Evolutionary conservation across 2,113 vertebrate species (phyloP).

Genomic region (Anolis sagrei): DNA sequence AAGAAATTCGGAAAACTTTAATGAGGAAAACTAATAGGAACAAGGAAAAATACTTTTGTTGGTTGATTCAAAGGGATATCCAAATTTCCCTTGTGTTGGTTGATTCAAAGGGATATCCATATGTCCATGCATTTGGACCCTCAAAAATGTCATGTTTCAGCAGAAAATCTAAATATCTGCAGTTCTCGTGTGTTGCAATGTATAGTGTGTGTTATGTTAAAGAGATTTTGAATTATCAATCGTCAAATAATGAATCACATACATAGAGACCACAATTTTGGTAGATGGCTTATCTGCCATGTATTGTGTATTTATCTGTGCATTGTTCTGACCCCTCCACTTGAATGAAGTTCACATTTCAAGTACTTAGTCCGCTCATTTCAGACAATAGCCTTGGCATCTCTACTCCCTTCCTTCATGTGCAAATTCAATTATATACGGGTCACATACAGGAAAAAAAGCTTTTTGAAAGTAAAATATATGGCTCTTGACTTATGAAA

Average conservation of each 20-base stretch:
- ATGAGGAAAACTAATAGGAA: constrained; percentile 15
- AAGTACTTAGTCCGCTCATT: neutral
- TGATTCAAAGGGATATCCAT: neutral
- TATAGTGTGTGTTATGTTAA: too few species aligned
- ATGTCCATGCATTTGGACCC: neutral
- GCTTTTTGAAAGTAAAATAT: too few species aligned
- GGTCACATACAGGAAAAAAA: too few species aligned
- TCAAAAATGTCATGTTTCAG: neutral
- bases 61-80: neutral
- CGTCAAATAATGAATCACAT: neutral
- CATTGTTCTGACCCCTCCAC: too few species aligned
- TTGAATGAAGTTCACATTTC: too few species aligned
- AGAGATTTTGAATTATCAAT: neutral
- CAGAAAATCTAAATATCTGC: neutral
- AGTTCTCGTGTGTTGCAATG: too few species aligned
- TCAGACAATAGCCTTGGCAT: neutral
- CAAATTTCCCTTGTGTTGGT: neutral
- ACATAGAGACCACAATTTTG: neutral
- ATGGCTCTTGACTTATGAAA: too few species aligned
- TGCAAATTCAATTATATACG: too few species aligned
- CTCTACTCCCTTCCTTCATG: too few species aligned
- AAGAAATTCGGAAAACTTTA: constrained; percentile 30
- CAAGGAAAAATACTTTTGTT: neutral
- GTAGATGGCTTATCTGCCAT: too few species aligned
- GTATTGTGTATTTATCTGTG: neutral